Evolutionary conservation across 2,113 vertebrate genomes (phyloP).

Genomic region (Labeo catla): DNA sequence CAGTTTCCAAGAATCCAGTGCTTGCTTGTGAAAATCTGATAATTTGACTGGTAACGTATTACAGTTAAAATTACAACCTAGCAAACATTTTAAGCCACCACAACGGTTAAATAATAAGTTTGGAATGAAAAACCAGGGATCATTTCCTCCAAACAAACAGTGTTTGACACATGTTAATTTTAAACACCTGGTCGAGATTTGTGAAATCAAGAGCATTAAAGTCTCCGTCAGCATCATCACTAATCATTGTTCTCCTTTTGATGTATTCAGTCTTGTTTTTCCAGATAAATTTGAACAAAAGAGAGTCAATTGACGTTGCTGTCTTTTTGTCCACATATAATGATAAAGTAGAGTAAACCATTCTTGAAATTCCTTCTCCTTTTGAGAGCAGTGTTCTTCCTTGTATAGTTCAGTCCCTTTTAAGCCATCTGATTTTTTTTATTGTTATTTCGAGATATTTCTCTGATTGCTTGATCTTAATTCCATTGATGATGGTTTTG

Average conservation of each 20-base stretch:
- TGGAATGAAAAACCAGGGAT: neutral
- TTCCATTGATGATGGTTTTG: neutral
- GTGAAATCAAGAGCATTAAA: too few relatives aligned
- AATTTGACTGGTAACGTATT: neutral
- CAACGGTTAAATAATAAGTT: neutral
- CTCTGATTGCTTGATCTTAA: neutral
- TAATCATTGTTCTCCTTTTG: too few relatives aligned
- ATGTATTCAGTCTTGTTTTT: too few relatives aligned
- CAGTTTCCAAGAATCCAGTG: neutral
- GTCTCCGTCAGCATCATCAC: too few relatives aligned
- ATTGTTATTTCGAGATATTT: neutral
- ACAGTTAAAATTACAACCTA: too few relatives aligned
- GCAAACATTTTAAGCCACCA: neutral
- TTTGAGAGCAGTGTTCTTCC: too few relatives aligned
- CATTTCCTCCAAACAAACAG: neutral
- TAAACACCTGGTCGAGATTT: neutral
- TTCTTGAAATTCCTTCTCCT: too few relatives aligned
- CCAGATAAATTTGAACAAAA: too few relatives aligned
- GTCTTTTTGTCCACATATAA: too few relatives aligned
- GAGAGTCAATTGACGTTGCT: too few relatives aligned
- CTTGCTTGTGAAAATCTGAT: neutral
- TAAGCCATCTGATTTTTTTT: neutral
- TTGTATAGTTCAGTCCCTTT: too few relatives aligned
- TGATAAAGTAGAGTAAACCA: too few relatives aligned
- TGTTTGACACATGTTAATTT: neutral